phyloP scores from a whole-genome alignment of 2,113 vertebrate species.

The Canis aureus region DNA sequence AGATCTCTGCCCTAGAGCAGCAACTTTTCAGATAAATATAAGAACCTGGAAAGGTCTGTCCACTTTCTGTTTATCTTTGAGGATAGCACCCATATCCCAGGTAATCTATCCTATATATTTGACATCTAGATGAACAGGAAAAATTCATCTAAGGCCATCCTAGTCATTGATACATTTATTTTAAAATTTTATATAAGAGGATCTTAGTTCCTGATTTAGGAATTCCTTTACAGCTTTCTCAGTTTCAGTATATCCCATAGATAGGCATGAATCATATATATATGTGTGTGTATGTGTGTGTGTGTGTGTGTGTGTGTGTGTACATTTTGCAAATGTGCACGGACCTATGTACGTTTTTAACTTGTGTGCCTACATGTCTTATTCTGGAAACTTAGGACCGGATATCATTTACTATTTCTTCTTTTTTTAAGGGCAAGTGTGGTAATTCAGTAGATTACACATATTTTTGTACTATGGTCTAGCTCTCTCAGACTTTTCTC shows the following conservation, averaged over 20 bases:
- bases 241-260: neutral
- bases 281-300: neutral
- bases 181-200: neutral
- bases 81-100: neutral
- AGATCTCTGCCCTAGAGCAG: neutral
- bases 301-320: neutral
- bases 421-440: neutral
- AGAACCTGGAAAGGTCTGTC: neutral
- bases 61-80: neutral
- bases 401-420: neutral
- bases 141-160: neutral
- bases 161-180: neutral
- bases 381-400: neutral
- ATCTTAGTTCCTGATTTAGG: neutral
- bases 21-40: neutral
- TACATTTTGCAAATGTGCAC: neutral
- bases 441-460: neutral
- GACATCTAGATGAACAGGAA: neutral
- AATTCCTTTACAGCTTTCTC: neutral
- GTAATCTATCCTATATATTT: neutral
- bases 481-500: neutral
- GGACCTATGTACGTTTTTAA: neutral
- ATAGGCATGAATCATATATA: neutral
- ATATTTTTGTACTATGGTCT: neutral
- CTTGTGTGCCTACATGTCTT: neutral